Conservation (phyloP, 2,113 vertebrate genomes). For the Paralichthys olivaceus region DNA sequence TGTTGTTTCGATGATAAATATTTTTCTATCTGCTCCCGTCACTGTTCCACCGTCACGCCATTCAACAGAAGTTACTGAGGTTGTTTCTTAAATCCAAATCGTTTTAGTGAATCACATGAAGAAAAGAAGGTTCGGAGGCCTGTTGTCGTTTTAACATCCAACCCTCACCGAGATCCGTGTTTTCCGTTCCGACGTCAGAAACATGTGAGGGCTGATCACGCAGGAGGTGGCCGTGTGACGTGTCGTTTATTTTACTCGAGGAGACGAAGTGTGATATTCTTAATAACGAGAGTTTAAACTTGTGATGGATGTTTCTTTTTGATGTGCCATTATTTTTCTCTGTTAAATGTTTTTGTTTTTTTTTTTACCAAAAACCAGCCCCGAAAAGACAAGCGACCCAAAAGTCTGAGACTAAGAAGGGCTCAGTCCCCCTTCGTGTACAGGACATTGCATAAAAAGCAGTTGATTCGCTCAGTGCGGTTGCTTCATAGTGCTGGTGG, state of each 20-base stretch:
- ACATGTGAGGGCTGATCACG: conserved; percentile 21
- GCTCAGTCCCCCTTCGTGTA: conserved; percentile 61
- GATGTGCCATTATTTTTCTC: conserved; percentile 69
- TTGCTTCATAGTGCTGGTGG: conserved; percentile 76
- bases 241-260: conserved; percentile 1
- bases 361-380: conserved; percentile 17
- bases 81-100: conserved; percentile 53
- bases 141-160: conserved; percentile 29
- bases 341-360: conserved; percentile 44
- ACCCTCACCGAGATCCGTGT: conserved; percentile 47
- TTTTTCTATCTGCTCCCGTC: conserved; percentile 83
- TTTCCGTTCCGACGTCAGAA: conserved; percentile 46
- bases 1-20: conserved; percentile 82
- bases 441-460: conserved; percentile 71
- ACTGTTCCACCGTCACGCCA: conserved; percentile 53
- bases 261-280: conserved; percentile 13
- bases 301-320: conserved; percentile 38
- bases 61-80: conserved; percentile 45
- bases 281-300: conserved; percentile 45
- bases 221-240: conserved; percentile 30
- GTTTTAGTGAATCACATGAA: conserved; percentile 33
- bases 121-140: conserved; percentile 37
- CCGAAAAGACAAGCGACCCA: conserved; percentile 39
- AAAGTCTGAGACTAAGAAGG: conserved; percentile 48
- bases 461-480: conserved; percentile 66